Conservation (phyloP, 2,113 vertebrate genomes). For the Dicerorhinus sumatrensis region DNA sequence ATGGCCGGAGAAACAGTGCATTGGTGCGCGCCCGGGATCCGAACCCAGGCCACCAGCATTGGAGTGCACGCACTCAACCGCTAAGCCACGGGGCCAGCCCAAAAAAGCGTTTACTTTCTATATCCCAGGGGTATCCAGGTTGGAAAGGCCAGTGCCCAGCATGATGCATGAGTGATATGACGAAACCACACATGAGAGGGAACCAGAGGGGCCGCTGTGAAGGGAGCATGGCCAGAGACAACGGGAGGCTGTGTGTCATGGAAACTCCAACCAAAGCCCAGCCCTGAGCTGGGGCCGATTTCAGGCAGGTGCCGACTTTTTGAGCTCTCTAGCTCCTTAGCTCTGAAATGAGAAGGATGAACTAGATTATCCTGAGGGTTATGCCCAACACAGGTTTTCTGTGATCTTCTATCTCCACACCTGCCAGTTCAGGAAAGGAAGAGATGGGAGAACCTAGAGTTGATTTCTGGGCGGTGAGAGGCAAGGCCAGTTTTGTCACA, state of each 20-base stretch:
- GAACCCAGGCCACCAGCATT: no score
- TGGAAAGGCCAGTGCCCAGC: not conserved
- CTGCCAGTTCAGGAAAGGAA: not conserved
- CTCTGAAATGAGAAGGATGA: not conserved
- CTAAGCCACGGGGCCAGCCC: no score
- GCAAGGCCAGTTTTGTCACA: not conserved
- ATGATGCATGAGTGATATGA: not conserved
- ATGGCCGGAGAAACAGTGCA: no score
- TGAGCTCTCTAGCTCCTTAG: not conserved
- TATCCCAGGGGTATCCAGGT: accelerated
- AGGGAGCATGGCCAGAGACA: not conserved
- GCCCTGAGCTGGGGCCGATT: not conserved
- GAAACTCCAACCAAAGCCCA: not conserved
- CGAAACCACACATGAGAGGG: not conserved
- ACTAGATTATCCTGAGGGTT: not conserved
- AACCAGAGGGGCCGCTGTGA: not conserved
- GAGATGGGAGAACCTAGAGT: not conserved
- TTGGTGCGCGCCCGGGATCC: no score
- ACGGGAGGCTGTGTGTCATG: not conserved
- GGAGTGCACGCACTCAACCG: no score
- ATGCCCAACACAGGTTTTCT: not conserved
- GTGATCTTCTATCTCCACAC: not conserved
- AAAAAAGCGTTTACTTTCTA: not conserved
- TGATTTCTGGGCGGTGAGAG: not conserved
- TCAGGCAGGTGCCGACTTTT: not conserved